Evolutionary conservation across 2,797 vertebrate species (phyloP), one percentile per base, ranked within the genome.

Genomic region (Xiphophorus birchmanni): DNA sequence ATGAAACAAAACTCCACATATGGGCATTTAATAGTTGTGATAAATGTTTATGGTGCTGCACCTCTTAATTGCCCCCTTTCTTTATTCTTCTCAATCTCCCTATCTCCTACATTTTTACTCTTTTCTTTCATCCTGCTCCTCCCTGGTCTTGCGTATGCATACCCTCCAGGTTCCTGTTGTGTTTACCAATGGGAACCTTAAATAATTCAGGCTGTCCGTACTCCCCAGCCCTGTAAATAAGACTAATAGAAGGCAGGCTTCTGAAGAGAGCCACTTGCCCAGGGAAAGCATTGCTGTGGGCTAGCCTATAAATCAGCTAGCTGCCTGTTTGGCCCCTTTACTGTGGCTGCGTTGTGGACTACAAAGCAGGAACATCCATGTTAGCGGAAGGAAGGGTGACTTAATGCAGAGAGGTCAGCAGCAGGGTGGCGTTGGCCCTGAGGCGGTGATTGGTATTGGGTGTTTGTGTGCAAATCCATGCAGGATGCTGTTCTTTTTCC

Each of bases 141-240:
- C n/a, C n/a, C 18, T 13, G 23, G 11, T 37, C 23, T 5, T 37
- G 23, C 50, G 50, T 71, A 54, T 67, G 58, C 77, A 72, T 77
- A 26, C 78, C 44, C 73, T 71, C 74, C 37, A 84, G 75, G 71
- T 90, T 82, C 86, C 52, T 89, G 81, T 90, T 91, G 83, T 90
- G 83, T 93, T 92, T 91, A 91, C 86, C 83, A 87, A 77, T 58
- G 80, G 85, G 81, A 85, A 88, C 82, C 84, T 87, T 93, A 80
- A 94, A 94, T 94, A 91, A 93, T 93, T 93, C 81, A 94, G 81
- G 29, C 15, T 10, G 81, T 72, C 89, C 82, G 60, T 85, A 89
- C 88, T 91, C 85, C 81, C 87, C 76, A 75, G 79, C 82, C 83
- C 85, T 92, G 93, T 94, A 94, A 94, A 94, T 93, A 94, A 93